Evolutionary conservation across 2,888 invertebrate species (phyloP).

Genomic region (Callimorpha dominula): DNA sequence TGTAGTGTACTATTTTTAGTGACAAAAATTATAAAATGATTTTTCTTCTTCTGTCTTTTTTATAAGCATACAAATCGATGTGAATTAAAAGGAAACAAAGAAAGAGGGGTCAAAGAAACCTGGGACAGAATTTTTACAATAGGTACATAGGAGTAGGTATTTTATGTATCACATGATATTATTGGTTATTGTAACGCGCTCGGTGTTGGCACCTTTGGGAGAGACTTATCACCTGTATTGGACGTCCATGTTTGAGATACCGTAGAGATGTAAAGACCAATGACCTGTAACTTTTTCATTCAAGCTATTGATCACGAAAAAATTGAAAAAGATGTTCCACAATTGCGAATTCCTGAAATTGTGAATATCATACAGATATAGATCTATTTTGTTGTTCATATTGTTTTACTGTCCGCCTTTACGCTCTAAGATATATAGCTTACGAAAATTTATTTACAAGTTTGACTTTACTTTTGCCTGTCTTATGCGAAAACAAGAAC

Average conservation of each 20-base stretch:
- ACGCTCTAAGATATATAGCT: slow-evolving; percentile 37
- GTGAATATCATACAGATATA: not conserved
- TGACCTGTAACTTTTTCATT: not conserved
- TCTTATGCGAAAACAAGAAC: slow-evolving; percentile 33
- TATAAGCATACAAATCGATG: too few species aligned
- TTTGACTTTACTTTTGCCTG: slow-evolving; percentile 43
- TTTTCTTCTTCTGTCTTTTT: too few species aligned
- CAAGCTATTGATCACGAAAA: not conserved
- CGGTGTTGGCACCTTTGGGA: too few species aligned
- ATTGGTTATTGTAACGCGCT: too few species aligned
- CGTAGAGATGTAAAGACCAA: not conserved
- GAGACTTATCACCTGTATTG: not conserved
- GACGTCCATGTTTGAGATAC: too few species aligned
- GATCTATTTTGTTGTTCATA: not conserved
- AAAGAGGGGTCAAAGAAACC: too few species aligned
- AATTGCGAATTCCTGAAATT: not conserved
- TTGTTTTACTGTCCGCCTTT: not conserved
- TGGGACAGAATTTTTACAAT: too few species aligned
- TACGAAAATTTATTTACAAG: slow-evolving; percentile 52
- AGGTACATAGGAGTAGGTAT: too few species aligned
- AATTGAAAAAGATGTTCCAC: not conserved
- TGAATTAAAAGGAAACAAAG: too few species aligned
- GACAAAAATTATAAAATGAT: too few species aligned
- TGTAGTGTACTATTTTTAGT: too few species aligned
- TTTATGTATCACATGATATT: too few species aligned